Evolutionary conservation across 2,797 vertebrate genomes (phyloP), one percentile per base, ranked within the genome.

Genomic region (Halcyon badia): DNA sequence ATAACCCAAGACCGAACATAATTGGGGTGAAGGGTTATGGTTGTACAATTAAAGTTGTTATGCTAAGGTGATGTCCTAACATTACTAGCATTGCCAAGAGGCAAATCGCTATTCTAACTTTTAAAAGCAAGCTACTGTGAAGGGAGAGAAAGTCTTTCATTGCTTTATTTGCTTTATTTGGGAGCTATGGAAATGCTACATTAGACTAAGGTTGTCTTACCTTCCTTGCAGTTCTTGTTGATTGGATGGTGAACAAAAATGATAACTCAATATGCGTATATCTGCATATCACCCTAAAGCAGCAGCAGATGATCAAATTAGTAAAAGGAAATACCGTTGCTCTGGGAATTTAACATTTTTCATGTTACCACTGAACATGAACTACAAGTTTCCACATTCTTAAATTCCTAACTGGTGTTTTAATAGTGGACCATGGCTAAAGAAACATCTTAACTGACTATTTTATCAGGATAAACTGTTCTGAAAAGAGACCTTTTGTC

Each of bases 1-100:
- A 97, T 91, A 97, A 95, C 83, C 4, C 4, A 37, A 89, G 77
- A 44, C 44, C 69, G 58, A 95, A 87, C 42, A 41, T 93, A 95
- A 96, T 77, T 95, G 87, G 51, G 88, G 87, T 96, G 90, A 96
- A 95, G 52, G 90, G 95, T 97, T 93, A 64, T 56, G 31, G 77
- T 54, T 86, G 68, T 93, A 82, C 64, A 90, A 91, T 95, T 94
- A 81, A 94, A 94, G 56, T 68, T 94, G 77, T 84, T 95, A 68
- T 94, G 70, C 77, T 91, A 46, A 84, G 66, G 77, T 75, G 66
- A 54, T 84, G 33, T 92, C 60, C 48, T 83, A 87, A 82, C 48
- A 73, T 87, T 92, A 84, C 46, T 20, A 84, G 54, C 9, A 56
- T 10, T 84, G 33, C 58, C 64, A 87, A 66, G 70, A 94, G 60